phyloP scores from a whole-genome alignment of 2,113 vertebrate species.

The Carassius gibelio region DNA sequence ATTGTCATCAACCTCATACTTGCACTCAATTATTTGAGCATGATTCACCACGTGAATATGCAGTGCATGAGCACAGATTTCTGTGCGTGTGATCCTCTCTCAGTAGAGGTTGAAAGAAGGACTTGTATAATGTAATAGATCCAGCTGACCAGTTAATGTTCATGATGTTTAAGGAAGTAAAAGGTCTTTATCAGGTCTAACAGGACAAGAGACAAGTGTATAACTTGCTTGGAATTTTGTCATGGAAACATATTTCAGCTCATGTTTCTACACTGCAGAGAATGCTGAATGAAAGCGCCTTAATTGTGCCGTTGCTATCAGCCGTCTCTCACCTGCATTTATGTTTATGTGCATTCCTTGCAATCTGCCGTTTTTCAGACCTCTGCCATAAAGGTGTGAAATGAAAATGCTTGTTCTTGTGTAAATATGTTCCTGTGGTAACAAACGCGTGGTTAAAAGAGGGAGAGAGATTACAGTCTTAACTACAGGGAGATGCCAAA shows the following conservation, averaged over 20 bases:
- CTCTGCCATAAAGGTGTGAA: not conserved
- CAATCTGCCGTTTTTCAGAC: not conserved
- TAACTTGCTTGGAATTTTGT: slow-evolving; percentile 36
- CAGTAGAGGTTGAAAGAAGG: not conserved
- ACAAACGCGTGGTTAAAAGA: not conserved
- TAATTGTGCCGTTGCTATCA: slow-evolving; percentile 32
- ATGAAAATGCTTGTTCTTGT: not conserved
- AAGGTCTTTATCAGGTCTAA: not conserved
- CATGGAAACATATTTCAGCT: not conserved
- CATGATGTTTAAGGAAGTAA: not conserved
- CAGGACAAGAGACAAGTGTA: not conserved
- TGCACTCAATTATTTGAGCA: not conserved
- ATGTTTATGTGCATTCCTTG: not conserved
- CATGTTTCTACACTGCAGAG: slow-evolving; percentile 30
- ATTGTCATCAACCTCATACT: slow-evolving; percentile 19
- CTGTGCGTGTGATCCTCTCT: not conserved
- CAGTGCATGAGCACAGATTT: not conserved
- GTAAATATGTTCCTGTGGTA: slow-evolving; percentile 18
- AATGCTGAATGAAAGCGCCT: slow-evolving; percentile 14
- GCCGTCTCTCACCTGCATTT: not conserved
- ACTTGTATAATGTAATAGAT: not conserved
- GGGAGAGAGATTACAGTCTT: not conserved
- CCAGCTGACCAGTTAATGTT: not conserved
- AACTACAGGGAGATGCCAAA: not conserved
- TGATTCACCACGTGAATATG: not conserved